Conservation (phyloP, 2,888 invertebrate genomes). For the Margaritifera margaritifera region DNA sequence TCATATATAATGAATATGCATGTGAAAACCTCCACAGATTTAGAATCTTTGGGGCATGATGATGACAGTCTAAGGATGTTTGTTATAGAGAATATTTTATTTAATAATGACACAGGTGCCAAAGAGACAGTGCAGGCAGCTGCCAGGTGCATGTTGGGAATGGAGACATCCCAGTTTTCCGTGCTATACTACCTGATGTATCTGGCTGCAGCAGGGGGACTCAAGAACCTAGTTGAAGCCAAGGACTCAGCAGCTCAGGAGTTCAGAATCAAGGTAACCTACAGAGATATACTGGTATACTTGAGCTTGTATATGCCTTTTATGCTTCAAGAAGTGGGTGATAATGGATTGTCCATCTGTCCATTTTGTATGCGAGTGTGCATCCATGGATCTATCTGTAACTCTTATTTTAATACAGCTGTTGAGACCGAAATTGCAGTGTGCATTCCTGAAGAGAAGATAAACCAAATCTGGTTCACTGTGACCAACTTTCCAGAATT, state of each 20-base stretch:
- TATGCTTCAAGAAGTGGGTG: background rate
- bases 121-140: constrained; percentile 59
- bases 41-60: no score
- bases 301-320: background rate
- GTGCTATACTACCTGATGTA: constrained; percentile 68
- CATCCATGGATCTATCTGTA: background rate
- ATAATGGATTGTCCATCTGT: no score
- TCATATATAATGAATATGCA: no score
- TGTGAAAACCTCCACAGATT: no score
- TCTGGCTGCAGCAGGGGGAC: constrained; percentile 62
- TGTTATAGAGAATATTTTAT: background rate
- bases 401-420: background rate
- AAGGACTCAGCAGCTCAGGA: constrained; percentile 66
- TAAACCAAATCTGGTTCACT: no score
- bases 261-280: constrained; percentile 62
- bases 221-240: constrained; percentile 63
- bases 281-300: background rate
- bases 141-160: constrained; percentile 66
- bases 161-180: constrained; percentile 68
- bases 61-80: no score
- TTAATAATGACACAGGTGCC: constrained; percentile 49
- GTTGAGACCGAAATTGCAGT: no score
- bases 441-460: no score
- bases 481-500: no score
- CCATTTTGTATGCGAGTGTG: no score